Evolutionary conservation across 2,888 invertebrate species (phyloP), one percentile per base, ranked within the genome.

Genomic region (Campaea margaritaria): DNA sequence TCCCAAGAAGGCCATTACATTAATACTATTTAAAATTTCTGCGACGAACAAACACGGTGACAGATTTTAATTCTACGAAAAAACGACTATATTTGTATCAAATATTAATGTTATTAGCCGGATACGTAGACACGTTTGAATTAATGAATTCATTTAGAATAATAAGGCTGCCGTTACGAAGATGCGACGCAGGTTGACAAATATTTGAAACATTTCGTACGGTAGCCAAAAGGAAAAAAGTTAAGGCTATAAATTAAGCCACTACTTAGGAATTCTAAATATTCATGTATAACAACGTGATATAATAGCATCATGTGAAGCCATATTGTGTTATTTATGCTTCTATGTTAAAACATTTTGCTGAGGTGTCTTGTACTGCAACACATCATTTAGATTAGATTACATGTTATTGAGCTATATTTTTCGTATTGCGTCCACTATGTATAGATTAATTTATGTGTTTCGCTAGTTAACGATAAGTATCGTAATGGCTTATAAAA

Each of bases 1-100:
- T 77, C 77, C 75, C 70, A 76, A 70, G 79, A 83, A 85, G 84
- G 78, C 64, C 61, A 73, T 68, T 70, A 72, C 72, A 69, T 70
- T 47, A 70, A 67, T 69, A 67, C 71, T 76, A 73, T 62, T 72
- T 66, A 72, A 76, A 64, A 67, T 44, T 59, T 57, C 52, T 52
- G 49, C 59, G 75, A 81, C 76, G 80, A 81, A 79, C 72, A 78
- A 76, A 74, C 68, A 72, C 62, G 65, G 55, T 62, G 62, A 69
- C 52, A 54, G 14, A 58, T 62, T 60, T 54, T 44, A 52, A 63
- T 72, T 80, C 72, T 52, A 61, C 64, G 75, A 10, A 76, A 69
- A 72, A 75, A 73, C 73, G 68, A 73, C 73, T 78, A 77, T 78
- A 79, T 83, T 77, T 77, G 70, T 75, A 72, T 74, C 72, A 71